These are phyloP conservation scores for Lapara coniferarum DNA, from an alignment of 2,888 invertebrate genomes.

Conservation along the genomic window DNA sequence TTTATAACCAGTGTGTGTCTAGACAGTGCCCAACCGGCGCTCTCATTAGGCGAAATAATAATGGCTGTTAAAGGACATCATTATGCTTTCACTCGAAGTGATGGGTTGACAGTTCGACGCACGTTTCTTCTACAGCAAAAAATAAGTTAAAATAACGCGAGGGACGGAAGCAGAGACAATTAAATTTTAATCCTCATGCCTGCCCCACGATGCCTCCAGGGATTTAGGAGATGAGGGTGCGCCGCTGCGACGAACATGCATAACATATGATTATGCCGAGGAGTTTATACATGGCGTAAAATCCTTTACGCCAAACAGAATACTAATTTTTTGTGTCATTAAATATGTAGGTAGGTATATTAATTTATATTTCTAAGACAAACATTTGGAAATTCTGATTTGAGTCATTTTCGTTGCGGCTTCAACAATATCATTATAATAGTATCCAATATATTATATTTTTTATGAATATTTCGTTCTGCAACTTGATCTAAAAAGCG, in stretches of 20 bases:
- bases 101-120: constrained; percentile 31
- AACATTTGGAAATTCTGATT: too few relatives aligned
- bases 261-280: constrained; percentile 2
- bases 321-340: neutral
- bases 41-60: constrained; percentile 14
- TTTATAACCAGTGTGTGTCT: neutral
- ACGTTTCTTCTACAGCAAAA: constrained; percentile 25
- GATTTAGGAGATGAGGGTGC: constrained; percentile 19
- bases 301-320: neutral
- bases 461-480: too few relatives aligned
- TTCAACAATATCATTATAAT: too few relatives aligned
- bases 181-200: constrained; percentile 37
- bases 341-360: neutral
- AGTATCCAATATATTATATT: too few relatives aligned
- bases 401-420: too few relatives aligned
- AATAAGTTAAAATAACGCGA: constrained; percentile 26
- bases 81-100: constrained; percentile 33
- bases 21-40: neutral
- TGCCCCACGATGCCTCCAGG: constrained; percentile 16
- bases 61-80: constrained; percentile 8
- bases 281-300: neutral
- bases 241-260: constrained; percentile 7
- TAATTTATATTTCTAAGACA: too few relatives aligned
- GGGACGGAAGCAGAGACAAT: constrained; percentile 31
- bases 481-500: too few relatives aligned